Evolutionary conservation across 2,888 invertebrate species (phyloP), one percentile per base, ranked within the genome.

Genomic region (Plagiodera versicolora): DNA sequence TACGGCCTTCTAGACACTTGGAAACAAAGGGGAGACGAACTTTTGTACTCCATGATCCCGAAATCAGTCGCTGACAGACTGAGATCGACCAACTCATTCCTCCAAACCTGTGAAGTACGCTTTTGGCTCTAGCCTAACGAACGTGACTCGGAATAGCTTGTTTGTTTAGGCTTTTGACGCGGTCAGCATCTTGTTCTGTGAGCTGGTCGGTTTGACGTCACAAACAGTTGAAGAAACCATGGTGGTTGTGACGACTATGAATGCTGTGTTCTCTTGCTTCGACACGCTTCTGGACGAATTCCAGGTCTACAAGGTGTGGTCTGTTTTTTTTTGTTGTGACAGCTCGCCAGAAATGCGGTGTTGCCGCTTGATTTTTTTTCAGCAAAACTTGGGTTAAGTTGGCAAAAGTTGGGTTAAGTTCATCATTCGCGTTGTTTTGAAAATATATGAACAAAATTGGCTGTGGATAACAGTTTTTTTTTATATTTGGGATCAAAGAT

Each of bases 21-120:
- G 92, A 91, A 92, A 75, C 86, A 88, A 61, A 87, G 89, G 70
- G 90, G 93, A 0, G 93, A 95, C 74, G 90, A 91, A 63, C 82
- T 95, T 1, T 81, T 95, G 0, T 94, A 94, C 75, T 92, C 94
- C 0, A 95, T 95, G 94, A 92, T 95, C 74, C 95, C 95, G 0
- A 86, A 89, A 72, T 86, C 88, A 0, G 89, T 94, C 18, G 94
- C 93, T 0, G 90, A 92, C 72, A 85, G 90, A 62, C 83, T 94
- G 69, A 83, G 91, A 60, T 82, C 85, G 24, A 94, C 93, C 0
- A 87, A 87, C 60, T 88, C 90, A 71, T 86, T 90, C 0, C 82
- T 91, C 73, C 86, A 85, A 45, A 92, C 93, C 24, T 94, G 93
- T 76, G 89, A 92, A 84, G 92, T 82, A 80, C 18, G 45, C 14